A percentile compares a stretch with the other conserved stretches of the same genome.
These are phyloP conservation scores for Ornithoptera priamus DNA, from an alignment of 2,888 invertebrate genomes.

Conservation along the genomic window DNA sequence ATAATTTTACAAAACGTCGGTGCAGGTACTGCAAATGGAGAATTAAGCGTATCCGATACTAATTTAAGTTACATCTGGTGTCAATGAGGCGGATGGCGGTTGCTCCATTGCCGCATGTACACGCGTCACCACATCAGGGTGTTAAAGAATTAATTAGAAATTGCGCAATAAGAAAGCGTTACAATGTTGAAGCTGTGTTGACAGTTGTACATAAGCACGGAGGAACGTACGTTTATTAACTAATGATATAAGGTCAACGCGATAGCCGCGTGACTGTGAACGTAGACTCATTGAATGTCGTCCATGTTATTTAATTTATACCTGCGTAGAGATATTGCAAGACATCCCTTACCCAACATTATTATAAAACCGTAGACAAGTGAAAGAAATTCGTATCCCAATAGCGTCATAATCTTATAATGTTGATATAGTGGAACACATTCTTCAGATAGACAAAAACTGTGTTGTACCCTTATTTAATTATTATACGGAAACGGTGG, in stretches of 20 bases:
- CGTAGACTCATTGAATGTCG: not conserved
- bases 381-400: not conserved
- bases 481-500: not conserved
- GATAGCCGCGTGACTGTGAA: conserved; percentile 1
- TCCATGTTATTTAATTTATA: not conserved
- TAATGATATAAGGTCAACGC: conserved; percentile 27
- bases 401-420: not conserved
- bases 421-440: not conserved
- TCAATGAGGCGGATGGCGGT: conserved; percentile 18
- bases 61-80: conserved; percentile 31
- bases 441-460: not conserved
- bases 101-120: conserved; percentile 5
- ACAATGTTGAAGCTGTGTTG: conserved; percentile 4
- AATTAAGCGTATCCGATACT: conserved; percentile 68
- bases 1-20: conserved; percentile 67
- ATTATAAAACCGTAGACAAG: not conserved
- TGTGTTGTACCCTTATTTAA: not conserved
- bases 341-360: not conserved
- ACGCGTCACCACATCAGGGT: conserved; percentile 11
- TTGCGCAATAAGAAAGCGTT: not conserved
- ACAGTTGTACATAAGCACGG: conserved; percentile 15
- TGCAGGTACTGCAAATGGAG: conserved; percentile 71
- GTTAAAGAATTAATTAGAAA: not conserved
- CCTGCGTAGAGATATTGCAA: not conserved
- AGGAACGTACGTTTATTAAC: conserved; percentile 1